phyloP scores from a whole-genome alignment of 1,140 invertebrate species.

The Brachionus angularis region DNA sequence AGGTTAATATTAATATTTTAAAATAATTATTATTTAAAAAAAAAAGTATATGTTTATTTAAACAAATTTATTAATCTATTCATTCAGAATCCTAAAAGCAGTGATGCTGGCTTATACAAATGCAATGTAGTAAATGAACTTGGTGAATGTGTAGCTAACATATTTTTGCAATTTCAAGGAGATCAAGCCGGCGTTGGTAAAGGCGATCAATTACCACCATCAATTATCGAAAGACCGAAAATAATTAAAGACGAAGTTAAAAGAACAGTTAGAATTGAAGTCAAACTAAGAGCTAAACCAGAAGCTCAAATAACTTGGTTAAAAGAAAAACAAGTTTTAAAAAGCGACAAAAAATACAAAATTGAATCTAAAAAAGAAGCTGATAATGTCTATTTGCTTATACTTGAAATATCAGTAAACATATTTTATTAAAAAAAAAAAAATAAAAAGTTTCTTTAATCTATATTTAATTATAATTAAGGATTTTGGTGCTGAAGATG shows the following conservation, averaged over 20 bases:
- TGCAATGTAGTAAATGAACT: constrained; percentile 42
- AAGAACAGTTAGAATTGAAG: constrained; percentile 27
- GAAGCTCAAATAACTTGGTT: constrained; percentile 37
- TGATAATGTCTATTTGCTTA: constrained; percentile 21
- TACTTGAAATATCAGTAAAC: constrained; percentile 7
- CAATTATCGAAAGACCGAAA: constrained; percentile 39
- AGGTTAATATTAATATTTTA: background rate
- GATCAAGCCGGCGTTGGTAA: constrained; percentile 20
- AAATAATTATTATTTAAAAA: background rate
- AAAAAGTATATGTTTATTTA: background rate
- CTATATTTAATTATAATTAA: background rate
- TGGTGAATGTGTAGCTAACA: constrained; percentile 38
- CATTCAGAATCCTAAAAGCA: constrained; percentile 20
- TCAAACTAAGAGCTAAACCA: constrained; percentile 26
- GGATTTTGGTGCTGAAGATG: constrained; percentile 61
- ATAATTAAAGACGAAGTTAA: constrained; percentile 39
- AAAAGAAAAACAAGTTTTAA: constrained; percentile 26
- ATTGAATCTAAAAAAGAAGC: constrained; percentile 31
- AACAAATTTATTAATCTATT: constrained; percentile 3
- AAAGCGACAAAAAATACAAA: constrained; percentile 41
- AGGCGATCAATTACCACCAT: constrained; percentile 14
- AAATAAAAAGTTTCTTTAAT: background rate
- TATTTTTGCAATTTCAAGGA: constrained; percentile 24
- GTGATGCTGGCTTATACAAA: constrained; percentile 43
- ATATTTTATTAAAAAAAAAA: too few relatives aligned